Conservation (phyloP, 30 jellyfish, hydroid and myxozoan species). For the Nemopilema nomurai region DNA sequence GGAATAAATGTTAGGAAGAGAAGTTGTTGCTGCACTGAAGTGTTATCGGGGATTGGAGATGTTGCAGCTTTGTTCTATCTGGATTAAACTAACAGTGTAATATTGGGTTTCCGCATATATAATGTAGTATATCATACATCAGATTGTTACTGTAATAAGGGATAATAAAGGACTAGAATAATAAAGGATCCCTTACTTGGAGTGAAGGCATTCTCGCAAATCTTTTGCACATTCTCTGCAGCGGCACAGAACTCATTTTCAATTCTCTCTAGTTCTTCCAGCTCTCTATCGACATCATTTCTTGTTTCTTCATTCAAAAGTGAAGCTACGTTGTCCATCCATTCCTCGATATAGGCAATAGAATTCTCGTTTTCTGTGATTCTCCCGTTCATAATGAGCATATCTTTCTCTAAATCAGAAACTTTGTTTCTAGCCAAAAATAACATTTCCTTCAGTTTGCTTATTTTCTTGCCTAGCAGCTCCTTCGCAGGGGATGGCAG, state of each 20-base stretch:
- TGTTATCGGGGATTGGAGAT: too few species aligned
- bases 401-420: neutral
- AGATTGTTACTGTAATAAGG: too few species aligned
- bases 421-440: neutral
- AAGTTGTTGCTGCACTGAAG: too few species aligned
- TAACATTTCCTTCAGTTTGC: neutral
- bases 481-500: neutral
- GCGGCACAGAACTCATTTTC: constrained; percentile 15
- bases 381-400: neutral
- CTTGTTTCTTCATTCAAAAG: neutral
- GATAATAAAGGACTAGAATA: too few species aligned
- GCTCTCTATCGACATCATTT: neutral
- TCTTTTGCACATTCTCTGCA: constrained; percentile 7
- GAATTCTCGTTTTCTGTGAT: neutral
- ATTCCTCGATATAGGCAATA: neutral
- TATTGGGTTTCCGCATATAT: too few species aligned
- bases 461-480: neutral
- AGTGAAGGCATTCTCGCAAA: neutral
- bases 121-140: too few species aligned
- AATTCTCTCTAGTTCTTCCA: constrained; percentile 1
- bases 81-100: too few species aligned
- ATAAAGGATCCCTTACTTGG: neutral
- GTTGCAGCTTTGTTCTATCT: too few species aligned
- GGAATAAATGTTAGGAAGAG: too few species aligned
- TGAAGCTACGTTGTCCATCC: constrained; percentile 10